A percentile compares a stretch with the other conserved stretches of the same genome.
phyloP scores from a whole-genome alignment of 92 coral and sea anemone genomes.

The Porites rus region DNA sequence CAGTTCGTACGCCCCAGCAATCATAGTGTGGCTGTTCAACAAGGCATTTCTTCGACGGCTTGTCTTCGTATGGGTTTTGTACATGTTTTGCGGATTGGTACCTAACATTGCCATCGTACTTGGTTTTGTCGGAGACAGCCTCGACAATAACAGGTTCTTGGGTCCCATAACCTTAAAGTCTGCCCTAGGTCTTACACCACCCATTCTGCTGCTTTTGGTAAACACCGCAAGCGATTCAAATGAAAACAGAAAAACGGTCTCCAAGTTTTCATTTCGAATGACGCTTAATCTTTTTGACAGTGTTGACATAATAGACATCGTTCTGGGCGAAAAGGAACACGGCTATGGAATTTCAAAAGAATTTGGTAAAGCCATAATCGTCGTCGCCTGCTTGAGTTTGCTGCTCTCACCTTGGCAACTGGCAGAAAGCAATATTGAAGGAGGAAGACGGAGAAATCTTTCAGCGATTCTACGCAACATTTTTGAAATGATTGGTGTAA shows the following conservation, averaged over 20 bases:
- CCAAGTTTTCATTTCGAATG: constrained; percentile 39
- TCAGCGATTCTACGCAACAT: neutral
- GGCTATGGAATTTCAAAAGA: neutral
- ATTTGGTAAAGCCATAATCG: constrained; percentile 29
- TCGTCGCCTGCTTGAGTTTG: constrained; percentile 47
- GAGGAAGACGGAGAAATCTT: neutral
- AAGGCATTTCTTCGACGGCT: neutral
- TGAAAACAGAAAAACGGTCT: constrained; percentile 28
- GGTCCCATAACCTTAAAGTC: constrained; percentile 6
- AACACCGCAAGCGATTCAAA: constrained; percentile 11
- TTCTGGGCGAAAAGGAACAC: constrained; percentile 34
- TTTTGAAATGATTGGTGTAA: constrained; percentile 28
- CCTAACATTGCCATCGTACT: neutral
- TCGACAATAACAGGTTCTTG: constrained; percentile 1
- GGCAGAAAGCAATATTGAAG: constrained; percentile 37
- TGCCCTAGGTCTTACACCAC: neutral
- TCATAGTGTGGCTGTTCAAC: neutral
- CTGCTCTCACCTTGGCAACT: constrained; percentile 45
- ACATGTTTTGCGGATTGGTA: neutral
- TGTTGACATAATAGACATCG: constrained; percentile 58
- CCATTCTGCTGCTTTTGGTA: constrained; percentile 28
- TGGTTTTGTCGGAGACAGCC: constrained; percentile 1
- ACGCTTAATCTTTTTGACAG: constrained; percentile 70
- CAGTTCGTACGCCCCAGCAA: neutral
- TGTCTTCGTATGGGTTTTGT: neutral